Conservation (phyloP, 2,797 vertebrate genomes). For the Melanotaenia pygmaea region DNA sequence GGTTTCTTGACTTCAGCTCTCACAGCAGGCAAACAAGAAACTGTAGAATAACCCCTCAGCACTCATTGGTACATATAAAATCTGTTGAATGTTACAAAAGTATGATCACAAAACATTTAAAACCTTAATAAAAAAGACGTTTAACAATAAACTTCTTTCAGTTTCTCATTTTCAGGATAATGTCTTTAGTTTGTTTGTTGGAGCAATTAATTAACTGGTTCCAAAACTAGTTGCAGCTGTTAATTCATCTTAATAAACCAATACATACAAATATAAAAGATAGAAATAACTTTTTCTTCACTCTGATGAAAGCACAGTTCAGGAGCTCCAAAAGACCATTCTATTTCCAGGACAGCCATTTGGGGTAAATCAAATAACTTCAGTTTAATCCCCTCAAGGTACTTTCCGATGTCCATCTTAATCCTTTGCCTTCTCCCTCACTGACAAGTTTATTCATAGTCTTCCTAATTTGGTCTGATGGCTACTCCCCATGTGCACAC, state of each 20-base stretch:
- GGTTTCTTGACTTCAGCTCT: constrained; percentile 28
- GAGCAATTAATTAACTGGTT: too few relatives aligned
- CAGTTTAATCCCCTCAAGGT: constrained; percentile 39
- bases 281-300: constrained; percentile 43
- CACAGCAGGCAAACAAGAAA: neutral
- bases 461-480: constrained; percentile 58
- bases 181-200: neutral
- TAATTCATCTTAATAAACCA: constrained; percentile 69
- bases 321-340: constrained; percentile 16
- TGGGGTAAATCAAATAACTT: constrained; percentile 62
- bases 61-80: neutral
- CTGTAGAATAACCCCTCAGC: neutral
- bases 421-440: constrained; percentile 55
- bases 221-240: neutral
- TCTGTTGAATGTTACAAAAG: neutral
- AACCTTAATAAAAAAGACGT: neutral
- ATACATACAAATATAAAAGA: constrained; percentile 54
- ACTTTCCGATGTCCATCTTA: constrained; percentile 33
- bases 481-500: constrained; percentile 30
- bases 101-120: neutral
- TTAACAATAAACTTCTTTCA: neutral
- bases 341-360: constrained; percentile 15
- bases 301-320: constrained; percentile 58
- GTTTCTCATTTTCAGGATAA: neutral
- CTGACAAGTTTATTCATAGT: constrained; percentile 53